These are phyloP conservation scores for Eupithecia insigniata DNA, from an alignment of 2,888 invertebrate genomes.

Conservation along the genomic window DNA sequence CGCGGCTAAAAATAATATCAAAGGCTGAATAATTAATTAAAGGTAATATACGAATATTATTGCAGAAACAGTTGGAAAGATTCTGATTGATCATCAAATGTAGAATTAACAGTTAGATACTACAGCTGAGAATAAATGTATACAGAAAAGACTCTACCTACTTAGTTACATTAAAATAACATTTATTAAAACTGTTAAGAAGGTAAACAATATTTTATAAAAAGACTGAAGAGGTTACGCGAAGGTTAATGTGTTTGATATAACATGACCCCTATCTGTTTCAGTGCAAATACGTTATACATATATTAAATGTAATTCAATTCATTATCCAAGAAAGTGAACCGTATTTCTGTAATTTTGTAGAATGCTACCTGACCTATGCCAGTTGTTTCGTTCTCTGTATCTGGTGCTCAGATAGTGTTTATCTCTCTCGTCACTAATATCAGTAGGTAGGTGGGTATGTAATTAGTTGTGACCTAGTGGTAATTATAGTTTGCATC, in stretches of 20 bases:
- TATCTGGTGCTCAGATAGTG: conserved; percentile 39
- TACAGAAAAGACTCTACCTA: background rate
- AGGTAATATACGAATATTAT: background rate
- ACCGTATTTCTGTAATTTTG: conserved; percentile 6
- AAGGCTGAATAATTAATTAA: background rate
- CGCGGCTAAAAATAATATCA: background rate
- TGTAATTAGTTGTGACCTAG: conserved; percentile 59
- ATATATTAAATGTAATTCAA: conserved; percentile 7
- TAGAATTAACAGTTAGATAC: background rate
- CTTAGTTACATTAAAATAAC: background rate
- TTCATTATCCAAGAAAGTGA: conserved; percentile 1
- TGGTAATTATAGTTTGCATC: conserved; percentile 58
- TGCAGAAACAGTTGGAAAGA: background rate
- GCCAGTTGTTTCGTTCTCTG: conserved; percentile 34
- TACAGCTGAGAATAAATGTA: background rate
- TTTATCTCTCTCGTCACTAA: conserved; percentile 37
- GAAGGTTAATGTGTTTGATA: conserved; percentile 26
- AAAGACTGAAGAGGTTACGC: conserved; percentile 23
- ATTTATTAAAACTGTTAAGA: conserved; percentile 2
- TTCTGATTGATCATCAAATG: background rate
- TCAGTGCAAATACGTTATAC: conserved; percentile 9
- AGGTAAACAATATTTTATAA: conserved; percentile 17
- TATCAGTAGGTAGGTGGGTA: conserved; percentile 28
- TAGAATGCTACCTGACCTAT: conserved; percentile 26
- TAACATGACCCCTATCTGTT: conserved; percentile 24